A percentile compares a stretch with the other conserved stretches of the same genome.
phyloP scores from a whole-genome alignment of 92 coral and sea anemone genomes.

The Plumapathes pennacea region DNA sequence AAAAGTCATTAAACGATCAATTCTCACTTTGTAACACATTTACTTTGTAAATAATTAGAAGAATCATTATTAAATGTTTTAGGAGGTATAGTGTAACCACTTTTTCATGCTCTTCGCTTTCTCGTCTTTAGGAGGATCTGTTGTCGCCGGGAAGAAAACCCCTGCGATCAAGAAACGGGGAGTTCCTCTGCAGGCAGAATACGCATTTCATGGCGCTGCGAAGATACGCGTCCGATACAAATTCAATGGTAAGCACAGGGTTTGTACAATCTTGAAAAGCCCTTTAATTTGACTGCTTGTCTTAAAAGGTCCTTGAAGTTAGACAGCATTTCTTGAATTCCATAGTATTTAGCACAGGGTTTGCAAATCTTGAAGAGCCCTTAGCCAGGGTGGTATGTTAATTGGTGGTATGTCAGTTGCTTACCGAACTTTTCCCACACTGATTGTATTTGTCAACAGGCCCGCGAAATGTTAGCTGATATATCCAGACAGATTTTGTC shows the following conservation, averaged over 20 bases:
- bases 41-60: too few relatives aligned
- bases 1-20: not conserved
- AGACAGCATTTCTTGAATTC: too few relatives aligned
- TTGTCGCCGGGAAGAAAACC: constrained; percentile 38
- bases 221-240: constrained; percentile 47
- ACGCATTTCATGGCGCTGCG: constrained; percentile 62
- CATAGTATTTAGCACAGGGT: too few relatives aligned
- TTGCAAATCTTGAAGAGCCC: too few relatives aligned
- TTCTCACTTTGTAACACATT: not conserved
- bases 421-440: not conserved
- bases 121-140: constrained; percentile 53
- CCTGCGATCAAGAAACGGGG: constrained; percentile 48
- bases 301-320: too few relatives aligned
- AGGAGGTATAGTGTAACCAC: not conserved
- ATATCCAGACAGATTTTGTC: constrained; percentile 71
- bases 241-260: constrained; percentile 52
- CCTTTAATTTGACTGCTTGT: too few relatives aligned
- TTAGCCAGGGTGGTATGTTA: too few relatives aligned
- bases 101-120: not conserved
- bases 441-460: constrained; percentile 20
- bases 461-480: constrained; percentile 77
- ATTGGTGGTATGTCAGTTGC: not conserved
- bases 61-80: not conserved
- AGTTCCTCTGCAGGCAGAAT: constrained; percentile 38
- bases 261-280: not conserved